Base-by-base conservation (phyloP, 1,140 invertebrate genomes). In the Euschistus heros region DNA sequence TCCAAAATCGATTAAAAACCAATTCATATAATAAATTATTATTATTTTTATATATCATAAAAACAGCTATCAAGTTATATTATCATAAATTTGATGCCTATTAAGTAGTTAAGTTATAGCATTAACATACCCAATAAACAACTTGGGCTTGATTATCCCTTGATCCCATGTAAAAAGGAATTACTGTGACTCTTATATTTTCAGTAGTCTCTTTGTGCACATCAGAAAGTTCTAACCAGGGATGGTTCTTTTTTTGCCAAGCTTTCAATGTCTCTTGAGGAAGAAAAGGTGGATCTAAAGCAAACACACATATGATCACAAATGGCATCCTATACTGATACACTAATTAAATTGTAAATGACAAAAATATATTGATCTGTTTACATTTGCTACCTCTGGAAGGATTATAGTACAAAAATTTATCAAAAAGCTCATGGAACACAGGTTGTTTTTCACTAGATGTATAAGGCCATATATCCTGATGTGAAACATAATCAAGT, bases 151-250 rank as follows among this genome's bases (percentile, higher is more conserved):
- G 91, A 54, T 87, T 88, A 73, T 92, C 90, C 69, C 92, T 81
- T 71, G 89, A 94, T 27, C 92, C 92, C 89, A 96, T 94, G 74
- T 96, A 98, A 77, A 98, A 98, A 4, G 95, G 95, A 75, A 97
- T 98, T 3, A 97, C 95, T 13, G 95, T 98, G 7, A 98, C 87
- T 20, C 94, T 79, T 68, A 98, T 87, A 75, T 91, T 89, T 76
- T 98, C 93, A 0, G 95, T 98, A 0, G 93, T 98, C 80, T 98
- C 93, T 74, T 93, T 91, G 75, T 97, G 93, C n/a, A 98, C 94
- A 79, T 97, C 93, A 37, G 92, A 94, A 57, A 98, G 77, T 74
- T 97, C 92, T 46, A 98, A 75, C 94, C 94, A 97, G 0, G 94
- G 92, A 77, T 97, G 92, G 79, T 97, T 97, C 73, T 94, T 95